These are phyloP conservation scores for Octonoba sinensis DNA, from an alignment of 2,888 invertebrate genomes.

Conservation along the genomic window DNA sequence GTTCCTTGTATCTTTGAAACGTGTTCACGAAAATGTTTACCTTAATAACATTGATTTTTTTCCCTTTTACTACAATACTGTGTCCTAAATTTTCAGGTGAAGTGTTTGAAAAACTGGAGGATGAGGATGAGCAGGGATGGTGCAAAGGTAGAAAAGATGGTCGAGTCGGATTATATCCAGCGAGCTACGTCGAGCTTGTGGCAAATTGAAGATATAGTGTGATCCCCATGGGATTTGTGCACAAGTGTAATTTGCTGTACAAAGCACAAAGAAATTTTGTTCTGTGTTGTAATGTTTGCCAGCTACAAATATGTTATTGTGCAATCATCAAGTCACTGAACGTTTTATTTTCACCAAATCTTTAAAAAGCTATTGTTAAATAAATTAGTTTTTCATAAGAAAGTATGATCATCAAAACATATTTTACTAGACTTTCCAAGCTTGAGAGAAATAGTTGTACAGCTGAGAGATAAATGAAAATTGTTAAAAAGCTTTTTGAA, in stretches of 20 bases:
- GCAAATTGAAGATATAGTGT: conserved; percentile 25
- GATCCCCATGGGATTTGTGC: conserved; percentile 50
- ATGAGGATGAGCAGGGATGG: conserved; percentile 99
- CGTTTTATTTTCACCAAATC: conserved; percentile 13
- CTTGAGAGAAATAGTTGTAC: too few species aligned
- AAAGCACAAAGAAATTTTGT: conserved; percentile 54
- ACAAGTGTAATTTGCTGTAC: conserved; percentile 49
- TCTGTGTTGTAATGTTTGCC: conserved; percentile 35
- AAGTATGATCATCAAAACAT: too few species aligned
- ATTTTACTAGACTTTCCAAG: too few species aligned
- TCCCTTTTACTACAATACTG: background rate
- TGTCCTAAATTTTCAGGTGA: conserved; percentile 81
- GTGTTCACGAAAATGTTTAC: background rate
- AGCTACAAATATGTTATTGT: conserved; percentile 31
- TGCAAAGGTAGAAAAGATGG: conserved; percentile 98
- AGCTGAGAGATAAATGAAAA: too few species aligned
- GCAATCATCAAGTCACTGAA: conserved; percentile 54
- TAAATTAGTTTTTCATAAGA: too few species aligned
- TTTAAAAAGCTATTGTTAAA: too few species aligned
- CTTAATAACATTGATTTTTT: background rate
- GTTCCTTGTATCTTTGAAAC: background rate
- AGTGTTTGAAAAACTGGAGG: conserved; percentile 94
- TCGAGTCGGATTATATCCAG: conserved; percentile 94
- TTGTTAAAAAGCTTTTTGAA: too few species aligned
- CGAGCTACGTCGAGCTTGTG: conserved; percentile 89